These are phyloP conservation scores for Melanotaenia maccullochi DNA, from an alignment of 2,797 vertebrate species.

Conservation along the genomic window DNA sequence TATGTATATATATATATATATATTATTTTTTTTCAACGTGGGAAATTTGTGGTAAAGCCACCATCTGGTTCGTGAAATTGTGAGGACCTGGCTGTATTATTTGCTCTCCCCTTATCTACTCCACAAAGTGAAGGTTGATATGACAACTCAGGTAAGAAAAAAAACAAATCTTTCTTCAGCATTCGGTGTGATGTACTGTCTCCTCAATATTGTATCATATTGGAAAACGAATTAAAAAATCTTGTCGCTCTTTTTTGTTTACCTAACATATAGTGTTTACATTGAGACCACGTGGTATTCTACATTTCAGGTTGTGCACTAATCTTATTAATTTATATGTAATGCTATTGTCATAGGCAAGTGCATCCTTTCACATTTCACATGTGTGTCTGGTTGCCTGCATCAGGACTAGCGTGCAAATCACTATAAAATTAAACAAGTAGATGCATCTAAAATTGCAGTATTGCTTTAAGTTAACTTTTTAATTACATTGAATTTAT, in stretches of 20 bases:
- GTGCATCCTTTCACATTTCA: conserved; percentile 71
- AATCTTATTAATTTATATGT: conserved; percentile 39
- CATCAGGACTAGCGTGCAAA: conserved; percentile 54
- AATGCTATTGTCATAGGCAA: conserved; percentile 62
- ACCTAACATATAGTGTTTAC: conserved; percentile 29
- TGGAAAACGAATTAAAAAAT: not conserved
- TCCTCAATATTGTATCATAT: conserved; percentile 10
- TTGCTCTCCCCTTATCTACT: conserved; percentile 38
- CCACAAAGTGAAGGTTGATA: conserved; percentile 71
- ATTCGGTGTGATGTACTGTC: conserved; percentile 30
- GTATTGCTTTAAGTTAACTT: not conserved
- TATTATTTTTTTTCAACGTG: conserved; percentile 61
- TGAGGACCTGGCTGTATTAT: conserved; percentile 51
- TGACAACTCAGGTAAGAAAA: conserved; percentile 79
- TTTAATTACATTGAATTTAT: not conserved
- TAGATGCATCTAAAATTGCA: conserved; percentile 3
- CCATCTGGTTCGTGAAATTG: conserved; percentile 45
- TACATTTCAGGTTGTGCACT: conserved; percentile 41
- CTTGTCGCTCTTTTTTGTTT: conserved; percentile 42
- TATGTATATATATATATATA: too few relatives aligned
- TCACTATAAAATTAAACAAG: conserved; percentile 29
- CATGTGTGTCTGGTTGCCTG: conserved; percentile 44
- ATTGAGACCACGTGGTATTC: conserved; percentile 39
- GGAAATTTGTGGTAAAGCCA: conserved; percentile 40
- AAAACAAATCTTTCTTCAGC: conserved; percentile 4